Conservation (phyloP, 2,113 vertebrate species). For the Phodopus roborovskii region DNA sequence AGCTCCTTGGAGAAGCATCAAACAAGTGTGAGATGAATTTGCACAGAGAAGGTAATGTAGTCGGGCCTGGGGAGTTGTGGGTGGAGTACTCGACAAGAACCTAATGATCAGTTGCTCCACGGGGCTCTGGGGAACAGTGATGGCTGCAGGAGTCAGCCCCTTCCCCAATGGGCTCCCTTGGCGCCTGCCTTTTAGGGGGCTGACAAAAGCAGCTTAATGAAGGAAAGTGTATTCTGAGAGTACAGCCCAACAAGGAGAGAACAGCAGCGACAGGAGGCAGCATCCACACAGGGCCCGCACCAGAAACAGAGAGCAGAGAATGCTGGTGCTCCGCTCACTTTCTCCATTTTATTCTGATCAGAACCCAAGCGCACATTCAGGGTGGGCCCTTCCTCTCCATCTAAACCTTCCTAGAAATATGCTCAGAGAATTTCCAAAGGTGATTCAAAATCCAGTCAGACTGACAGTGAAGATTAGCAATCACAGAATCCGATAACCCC, state of each 20-base stretch:
- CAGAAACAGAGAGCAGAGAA: neutral
- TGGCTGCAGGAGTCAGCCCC: neutral
- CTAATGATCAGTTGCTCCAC: neutral
- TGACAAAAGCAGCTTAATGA: neutral
- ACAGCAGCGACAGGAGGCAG: no score
- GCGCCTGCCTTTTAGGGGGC: neutral
- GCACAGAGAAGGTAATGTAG: neutral
- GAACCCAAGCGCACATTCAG: neutral
- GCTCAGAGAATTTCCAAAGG: neutral
- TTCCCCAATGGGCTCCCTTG: accelerated
- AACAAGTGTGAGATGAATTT: conserved; percentile 50
- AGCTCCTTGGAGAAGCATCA: conserved; percentile 73
- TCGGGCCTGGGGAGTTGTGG: neutral
- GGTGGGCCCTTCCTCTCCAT: neutral
- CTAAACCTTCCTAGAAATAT: neutral
- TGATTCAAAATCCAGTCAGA: neutral
- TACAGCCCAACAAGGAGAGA: neutral
- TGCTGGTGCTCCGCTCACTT: no score
- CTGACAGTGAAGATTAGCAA: neutral
- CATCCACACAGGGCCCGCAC: no score
- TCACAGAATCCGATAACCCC: neutral
- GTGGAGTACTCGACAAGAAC: neutral
- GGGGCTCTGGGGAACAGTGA: accelerated
- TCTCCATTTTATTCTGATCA: neutral
- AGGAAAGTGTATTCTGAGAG: neutral